phyloP scores from a whole-genome alignment of 2,888 invertebrate genomes.

The Cybosia mesomella region DNA sequence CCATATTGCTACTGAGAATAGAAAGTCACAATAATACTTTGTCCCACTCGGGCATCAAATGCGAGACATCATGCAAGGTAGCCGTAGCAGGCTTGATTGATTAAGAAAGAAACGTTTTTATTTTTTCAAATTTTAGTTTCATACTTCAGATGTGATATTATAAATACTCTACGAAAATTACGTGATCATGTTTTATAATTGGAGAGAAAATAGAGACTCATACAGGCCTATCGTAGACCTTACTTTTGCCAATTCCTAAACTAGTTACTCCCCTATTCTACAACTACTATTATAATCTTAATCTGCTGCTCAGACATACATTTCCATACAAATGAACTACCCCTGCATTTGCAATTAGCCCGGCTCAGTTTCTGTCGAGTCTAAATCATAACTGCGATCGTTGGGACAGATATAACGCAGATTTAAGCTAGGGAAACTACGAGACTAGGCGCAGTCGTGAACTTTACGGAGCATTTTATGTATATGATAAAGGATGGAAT shows the following conservation, averaged over 20 bases:
- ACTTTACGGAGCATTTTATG: background rate
- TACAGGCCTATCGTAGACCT: background rate
- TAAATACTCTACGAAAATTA: no score
- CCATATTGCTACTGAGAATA: no score
- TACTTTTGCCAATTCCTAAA: background rate
- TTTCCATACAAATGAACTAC: slow-evolving; percentile 27
- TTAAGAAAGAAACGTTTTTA: no score
- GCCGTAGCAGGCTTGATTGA: no score
- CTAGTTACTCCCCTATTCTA: background rate
- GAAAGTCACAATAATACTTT: no score
- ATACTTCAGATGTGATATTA: no score
- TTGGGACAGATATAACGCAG: slow-evolving; percentile 7
- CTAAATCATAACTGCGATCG: slow-evolving; percentile 21
- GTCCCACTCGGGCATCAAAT: no score
- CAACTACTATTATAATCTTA: slow-evolving; percentile 2
- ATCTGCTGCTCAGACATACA: slow-evolving; percentile 14
- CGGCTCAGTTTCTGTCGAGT: slow-evolving; percentile 3
- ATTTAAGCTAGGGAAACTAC: background rate
- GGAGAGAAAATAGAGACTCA: no score
- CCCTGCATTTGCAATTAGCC: slow-evolving; percentile 17
- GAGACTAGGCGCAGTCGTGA: background rate
- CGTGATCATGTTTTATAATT: no score
- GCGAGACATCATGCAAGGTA: no score
- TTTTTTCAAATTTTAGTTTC: no score
- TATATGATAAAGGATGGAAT: background rate